Evolutionary conservation across 2,113 vertebrate species (phyloP), one percentile per base, ranked within the genome.

Genomic region (Poeciliopsis occidentalis): DNA sequence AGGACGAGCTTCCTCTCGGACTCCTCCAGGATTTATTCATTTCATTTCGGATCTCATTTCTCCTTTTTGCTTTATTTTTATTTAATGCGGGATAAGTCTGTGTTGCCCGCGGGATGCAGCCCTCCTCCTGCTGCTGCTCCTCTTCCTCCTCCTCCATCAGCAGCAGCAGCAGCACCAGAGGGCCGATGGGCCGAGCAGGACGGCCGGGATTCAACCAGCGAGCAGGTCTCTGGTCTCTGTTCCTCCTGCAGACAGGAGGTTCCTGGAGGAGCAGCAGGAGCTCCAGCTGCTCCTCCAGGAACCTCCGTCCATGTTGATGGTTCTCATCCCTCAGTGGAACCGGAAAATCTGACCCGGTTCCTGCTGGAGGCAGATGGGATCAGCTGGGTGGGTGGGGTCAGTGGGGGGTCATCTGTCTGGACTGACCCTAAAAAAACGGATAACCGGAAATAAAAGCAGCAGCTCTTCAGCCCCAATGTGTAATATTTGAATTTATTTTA

Each of bases 111-210:
- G 60, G 75, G 72, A 80, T 37, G 68, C 82, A 44, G 83, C 89
- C 85, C 82, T 80, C 80, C 80, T 47, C 77, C 79, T 4, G 62
- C 78, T 17, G 73, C 66, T 19, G 19, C 60, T 19, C 30, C 67
- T 65, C 47, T 66, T 64, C 77, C 77, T 39, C 73, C 72, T 6
- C 67, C 84, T 8, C 51, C 88, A 3, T 63, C 85, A 67, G 4
- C 80, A 78, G 74, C 87, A 76, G 31, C 30, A 60, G 13, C 68
- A 83, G 4, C 75, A 29, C 68, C 84, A 74, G 67, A 82, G 86
- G 90, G 78, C 81, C 87, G 85, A 12, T 61, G 79, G 81, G 79
- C 83, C 83, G 61, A 51, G 12, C 75, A 68, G 75, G 73, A 79
- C 82, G 37, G 77, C 74, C 79, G 69, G 85, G 81, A 69, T 54